phyloP scores from a whole-genome alignment of 2,113 vertebrate genomes.

The Pungitius pungitius region DNA sequence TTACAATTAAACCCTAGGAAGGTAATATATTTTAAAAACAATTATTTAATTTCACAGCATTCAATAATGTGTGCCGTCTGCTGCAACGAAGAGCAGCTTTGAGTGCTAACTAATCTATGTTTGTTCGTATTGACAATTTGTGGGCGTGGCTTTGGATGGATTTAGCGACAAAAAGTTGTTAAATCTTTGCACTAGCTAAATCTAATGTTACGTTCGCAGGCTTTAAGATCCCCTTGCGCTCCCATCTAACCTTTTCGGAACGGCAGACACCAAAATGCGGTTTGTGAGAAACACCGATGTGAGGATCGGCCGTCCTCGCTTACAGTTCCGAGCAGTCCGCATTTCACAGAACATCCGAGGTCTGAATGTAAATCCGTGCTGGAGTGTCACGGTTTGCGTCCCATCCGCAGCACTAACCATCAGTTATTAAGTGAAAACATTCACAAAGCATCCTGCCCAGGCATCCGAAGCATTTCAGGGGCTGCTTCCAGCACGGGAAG shows the following conservation, averaged over 20 bases:
- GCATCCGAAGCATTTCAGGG: constrained; percentile 54
- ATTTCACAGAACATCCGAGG: constrained; percentile 12
- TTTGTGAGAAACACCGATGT: too few relatives aligned
- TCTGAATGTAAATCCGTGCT: constrained; percentile 5
- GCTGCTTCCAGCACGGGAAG: constrained; percentile 44
- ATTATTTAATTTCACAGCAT: not conserved
- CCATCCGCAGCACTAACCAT: constrained; percentile 5
- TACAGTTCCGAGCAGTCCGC: constrained; percentile 37
- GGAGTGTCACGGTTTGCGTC: constrained; percentile 14
- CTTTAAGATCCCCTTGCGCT: not conserved
- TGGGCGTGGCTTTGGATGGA: not conserved
- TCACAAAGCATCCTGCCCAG: constrained; percentile 39
- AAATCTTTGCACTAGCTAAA: too few relatives aligned
- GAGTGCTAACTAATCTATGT: not conserved
- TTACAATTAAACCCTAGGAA: not conserved
- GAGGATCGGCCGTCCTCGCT: too few relatives aligned
- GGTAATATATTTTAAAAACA: not conserved
- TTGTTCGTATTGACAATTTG: not conserved
- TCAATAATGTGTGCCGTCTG: not conserved
- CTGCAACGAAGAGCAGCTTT: too few relatives aligned
- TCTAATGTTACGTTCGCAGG: not conserved
- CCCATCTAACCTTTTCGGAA: constrained; percentile 20
- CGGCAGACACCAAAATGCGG: constrained; percentile 45
- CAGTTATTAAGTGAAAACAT: constrained; percentile 60
- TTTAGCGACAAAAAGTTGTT: not conserved